A percentile compares a stretch with the other conserved stretches of the same genome.
Conservation (phyloP, 2,888 invertebrate species). For the Ethmia dodecea region DNA sequence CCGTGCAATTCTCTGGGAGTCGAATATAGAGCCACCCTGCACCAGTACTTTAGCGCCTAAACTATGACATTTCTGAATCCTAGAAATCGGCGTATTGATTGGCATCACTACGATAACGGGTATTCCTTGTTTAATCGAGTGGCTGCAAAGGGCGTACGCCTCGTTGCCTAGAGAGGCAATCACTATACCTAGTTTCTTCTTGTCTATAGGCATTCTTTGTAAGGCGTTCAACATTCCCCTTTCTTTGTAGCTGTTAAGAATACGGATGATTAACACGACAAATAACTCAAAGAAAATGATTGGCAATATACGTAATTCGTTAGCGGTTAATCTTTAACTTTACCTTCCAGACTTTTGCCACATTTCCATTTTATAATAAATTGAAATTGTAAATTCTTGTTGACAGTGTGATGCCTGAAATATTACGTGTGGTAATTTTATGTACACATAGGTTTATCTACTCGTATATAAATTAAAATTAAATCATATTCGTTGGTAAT, state of each 20-base stretch:
- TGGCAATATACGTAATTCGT: too few species aligned
- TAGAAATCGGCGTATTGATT: slow-evolving; percentile 80
- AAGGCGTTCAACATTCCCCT: slow-evolving; percentile 82
- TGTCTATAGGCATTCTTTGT: slow-evolving; percentile 72
- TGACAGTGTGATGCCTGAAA: slow-evolving; percentile 31
- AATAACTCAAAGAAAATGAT: not conserved
- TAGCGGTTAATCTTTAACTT: too few species aligned
- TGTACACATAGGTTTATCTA: too few species aligned
- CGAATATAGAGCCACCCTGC: slow-evolving; percentile 78
- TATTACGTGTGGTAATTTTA: not conserved
- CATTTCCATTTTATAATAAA: slow-evolving; percentile 27
- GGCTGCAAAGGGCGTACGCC: slow-evolving; percentile 81
- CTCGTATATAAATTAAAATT: too few species aligned
- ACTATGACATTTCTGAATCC: slow-evolving; percentile 79
- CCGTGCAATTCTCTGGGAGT: slow-evolving; percentile 79
- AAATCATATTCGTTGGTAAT: too few species aligned
- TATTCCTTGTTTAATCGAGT: slow-evolving; percentile 77
- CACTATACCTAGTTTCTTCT: slow-evolving; percentile 80
- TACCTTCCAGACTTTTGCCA: slow-evolving; percentile 27
- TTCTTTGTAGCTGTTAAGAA: slow-evolving; percentile 80
- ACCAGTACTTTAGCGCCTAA: slow-evolving; percentile 82
- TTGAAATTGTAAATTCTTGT: slow-evolving; percentile 24
- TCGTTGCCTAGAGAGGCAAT: slow-evolving; percentile 85
- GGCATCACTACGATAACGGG: slow-evolving; percentile 85
- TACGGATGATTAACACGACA: not conserved